Conservation (phyloP, 2,888 invertebrate genomes). For the Eueremaeus valkanovi region DNA sequence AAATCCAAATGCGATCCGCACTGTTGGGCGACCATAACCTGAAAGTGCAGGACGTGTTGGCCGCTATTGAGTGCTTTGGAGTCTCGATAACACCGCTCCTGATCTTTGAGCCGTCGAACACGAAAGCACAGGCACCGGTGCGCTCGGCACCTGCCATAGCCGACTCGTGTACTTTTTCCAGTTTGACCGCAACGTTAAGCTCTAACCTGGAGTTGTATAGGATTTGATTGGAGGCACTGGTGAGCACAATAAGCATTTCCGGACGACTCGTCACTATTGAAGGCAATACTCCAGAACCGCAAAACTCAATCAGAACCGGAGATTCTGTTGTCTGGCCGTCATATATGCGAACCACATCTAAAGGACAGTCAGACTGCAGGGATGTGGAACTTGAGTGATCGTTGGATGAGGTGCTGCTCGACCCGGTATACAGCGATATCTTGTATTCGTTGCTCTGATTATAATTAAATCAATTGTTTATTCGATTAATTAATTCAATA, state of each 20-base stretch:
- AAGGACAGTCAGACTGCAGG: constrained; percentile 46
- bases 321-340: constrained; percentile 77
- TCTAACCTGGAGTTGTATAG: constrained; percentile 67
- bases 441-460: constrained; percentile 67
- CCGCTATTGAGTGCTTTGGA: constrained; percentile 64
- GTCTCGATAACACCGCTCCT: constrained; percentile 42
- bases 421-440: constrained; percentile 62
- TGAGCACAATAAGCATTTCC: constrained; percentile 72
- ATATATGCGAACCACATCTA: constrained; percentile 63
- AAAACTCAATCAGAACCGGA: constrained; percentile 70
- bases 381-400: constrained; percentile 38
- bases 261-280: constrained; percentile 73
- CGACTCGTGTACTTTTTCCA: constrained; percentile 59
- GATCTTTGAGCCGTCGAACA: constrained; percentile 28
- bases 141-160: constrained; percentile 1
- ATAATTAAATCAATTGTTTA: not conserved
- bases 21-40: constrained; percentile 60
- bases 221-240: constrained; percentile 74
- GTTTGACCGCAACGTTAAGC: constrained; percentile 74
- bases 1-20: constrained; percentile 65
- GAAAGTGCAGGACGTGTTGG: constrained; percentile 76
- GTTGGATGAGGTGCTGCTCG: constrained; percentile 41
- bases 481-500: not conserved
- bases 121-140: constrained; percentile 41
- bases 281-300: constrained; percentile 75